Evolutionary conservation across 2,797 vertebrate genomes (phyloP).

Genomic region (Neomorphus geoffroyi): DNA sequence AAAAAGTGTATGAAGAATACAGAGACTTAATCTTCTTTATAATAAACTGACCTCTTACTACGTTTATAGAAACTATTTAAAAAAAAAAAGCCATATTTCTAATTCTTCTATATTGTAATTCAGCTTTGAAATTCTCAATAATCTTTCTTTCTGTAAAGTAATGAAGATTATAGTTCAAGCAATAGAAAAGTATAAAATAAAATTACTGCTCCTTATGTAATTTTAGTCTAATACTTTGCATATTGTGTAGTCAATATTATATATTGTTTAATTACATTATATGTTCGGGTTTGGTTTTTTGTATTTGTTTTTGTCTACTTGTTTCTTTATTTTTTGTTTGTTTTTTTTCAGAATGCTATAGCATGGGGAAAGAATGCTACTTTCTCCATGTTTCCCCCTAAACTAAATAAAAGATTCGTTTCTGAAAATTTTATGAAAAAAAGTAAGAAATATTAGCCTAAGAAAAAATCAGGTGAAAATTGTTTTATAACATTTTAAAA

Average conservation of each 20-base stretch:
- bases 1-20: accelerated
- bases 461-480: neutral
- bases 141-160: neutral
- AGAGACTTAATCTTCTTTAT: neutral
- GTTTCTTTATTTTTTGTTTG: too few relatives aligned
- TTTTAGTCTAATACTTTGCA: neutral
- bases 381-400: neutral
- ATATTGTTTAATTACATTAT: neutral
- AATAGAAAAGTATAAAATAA: neutral
- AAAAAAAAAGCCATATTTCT: neutral
- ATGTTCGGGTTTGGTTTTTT: too few relatives aligned
- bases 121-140: neutral
- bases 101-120: accelerated
- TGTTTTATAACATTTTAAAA: neutral
- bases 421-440: neutral
- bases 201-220: accelerated
- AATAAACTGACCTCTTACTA: neutral
- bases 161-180: neutral
- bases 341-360: neutral
- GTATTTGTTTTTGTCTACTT: neutral
- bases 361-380: accelerated
- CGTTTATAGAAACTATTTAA: accelerated
- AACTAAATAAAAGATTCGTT: accelerated
- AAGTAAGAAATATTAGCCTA: neutral
- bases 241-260: neutral